These are phyloP conservation scores for Aldabrachelys gigantea DNA, from an alignment of 2,113 vertebrate species.

Conservation along the genomic window DNA sequence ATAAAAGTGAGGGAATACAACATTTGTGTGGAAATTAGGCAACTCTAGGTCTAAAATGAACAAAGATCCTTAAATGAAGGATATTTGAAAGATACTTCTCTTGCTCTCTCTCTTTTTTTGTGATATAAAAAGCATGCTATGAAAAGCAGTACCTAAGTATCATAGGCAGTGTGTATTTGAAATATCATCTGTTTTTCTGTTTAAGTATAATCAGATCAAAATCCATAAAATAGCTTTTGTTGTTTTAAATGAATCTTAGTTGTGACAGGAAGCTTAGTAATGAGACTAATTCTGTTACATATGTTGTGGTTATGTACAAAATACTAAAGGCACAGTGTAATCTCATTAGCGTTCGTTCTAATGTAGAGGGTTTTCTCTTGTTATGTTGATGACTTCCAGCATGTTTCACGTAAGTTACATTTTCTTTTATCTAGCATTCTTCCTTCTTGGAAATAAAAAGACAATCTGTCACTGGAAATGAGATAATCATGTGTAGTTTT, in stretches of 20 bases:
- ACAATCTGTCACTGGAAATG: constrained; percentile 42
- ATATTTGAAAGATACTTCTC: background rate
- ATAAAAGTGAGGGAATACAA: background rate
- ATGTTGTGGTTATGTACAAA: constrained; percentile 20
- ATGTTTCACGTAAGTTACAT: background rate
- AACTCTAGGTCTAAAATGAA: background rate
- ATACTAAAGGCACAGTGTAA: background rate
- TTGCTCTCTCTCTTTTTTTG: background rate
- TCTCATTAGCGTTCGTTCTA: background rate
- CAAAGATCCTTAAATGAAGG: background rate
- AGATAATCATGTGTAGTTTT: constrained; percentile 32
- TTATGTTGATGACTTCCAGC: constrained; percentile 1
- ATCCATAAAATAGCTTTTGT: background rate
- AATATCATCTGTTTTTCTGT: background rate
- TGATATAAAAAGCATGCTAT: background rate
- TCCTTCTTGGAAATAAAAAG: constrained; percentile 59
- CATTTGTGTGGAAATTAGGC: background rate
- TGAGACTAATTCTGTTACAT: constrained; percentile 19
- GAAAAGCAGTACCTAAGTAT: background rate
- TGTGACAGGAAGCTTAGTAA: constrained; percentile 31
- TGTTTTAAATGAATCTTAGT: constrained; percentile 16
- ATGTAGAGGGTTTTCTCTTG: background rate
- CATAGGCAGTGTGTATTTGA: background rate
- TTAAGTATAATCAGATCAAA: background rate
- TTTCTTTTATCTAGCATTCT: constrained; percentile 2